phyloP scores from a whole-genome alignment of 2,113 vertebrate genomes.

The Columba janthina region DNA sequence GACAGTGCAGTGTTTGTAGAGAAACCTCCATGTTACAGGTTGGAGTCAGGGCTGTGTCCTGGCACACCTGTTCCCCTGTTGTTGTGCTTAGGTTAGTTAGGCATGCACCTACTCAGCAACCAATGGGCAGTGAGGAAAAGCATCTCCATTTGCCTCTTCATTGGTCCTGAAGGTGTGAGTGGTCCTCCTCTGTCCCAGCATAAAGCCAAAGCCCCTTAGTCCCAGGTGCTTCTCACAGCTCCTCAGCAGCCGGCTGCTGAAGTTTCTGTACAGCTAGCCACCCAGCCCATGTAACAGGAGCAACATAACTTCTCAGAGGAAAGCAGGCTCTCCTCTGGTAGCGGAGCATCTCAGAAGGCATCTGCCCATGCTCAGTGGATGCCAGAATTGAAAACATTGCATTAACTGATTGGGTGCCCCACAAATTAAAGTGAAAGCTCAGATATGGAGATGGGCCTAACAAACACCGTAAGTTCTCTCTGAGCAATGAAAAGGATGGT shows the following conservation, averaged over 20 bases:
- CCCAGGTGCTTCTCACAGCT: background rate
- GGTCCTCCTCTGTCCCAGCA: rapidly evolving
- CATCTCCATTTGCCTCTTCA: rapidly evolving
- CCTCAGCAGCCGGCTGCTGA: background rate
- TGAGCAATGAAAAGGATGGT: background rate
- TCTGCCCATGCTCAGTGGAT: rapidly evolving
- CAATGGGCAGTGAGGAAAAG: background rate
- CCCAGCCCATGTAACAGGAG: rapidly evolving
- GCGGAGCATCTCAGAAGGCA: background rate
- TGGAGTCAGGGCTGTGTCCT: background rate
- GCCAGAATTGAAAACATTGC: background rate
- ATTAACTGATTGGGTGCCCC: background rate
- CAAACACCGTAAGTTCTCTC: background rate
- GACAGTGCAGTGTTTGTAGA: background rate
- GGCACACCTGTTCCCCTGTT: background rate
- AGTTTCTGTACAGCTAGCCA: background rate
- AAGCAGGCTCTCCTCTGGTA: background rate
- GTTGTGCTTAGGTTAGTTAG: background rate
- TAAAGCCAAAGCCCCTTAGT: background rate
- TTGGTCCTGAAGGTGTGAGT: background rate
- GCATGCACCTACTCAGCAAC: background rate
- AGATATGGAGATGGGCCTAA: background rate
- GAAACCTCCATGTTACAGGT: rapidly evolving
- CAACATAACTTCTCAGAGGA: background rate
- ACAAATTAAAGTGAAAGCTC: background rate